These are phyloP conservation scores for Sphaerophoria rueppellii DNA, from an alignment of 2,888 invertebrate genomes.

Conservation along the genomic window DNA sequence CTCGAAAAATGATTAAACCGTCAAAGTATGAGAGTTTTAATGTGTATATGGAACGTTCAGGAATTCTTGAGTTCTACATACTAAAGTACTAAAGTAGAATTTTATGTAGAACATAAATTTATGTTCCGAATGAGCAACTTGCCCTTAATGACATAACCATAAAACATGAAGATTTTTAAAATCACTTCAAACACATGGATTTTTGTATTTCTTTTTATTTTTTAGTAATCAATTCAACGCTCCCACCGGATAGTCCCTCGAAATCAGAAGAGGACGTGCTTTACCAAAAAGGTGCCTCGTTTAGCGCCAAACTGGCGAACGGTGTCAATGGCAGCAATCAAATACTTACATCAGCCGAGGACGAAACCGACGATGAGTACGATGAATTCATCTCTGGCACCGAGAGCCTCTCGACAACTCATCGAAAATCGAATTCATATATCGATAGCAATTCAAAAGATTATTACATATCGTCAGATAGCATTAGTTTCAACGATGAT, in stretches of 20 bases:
- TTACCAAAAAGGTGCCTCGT: slow-evolving; percentile 90
- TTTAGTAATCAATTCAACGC: slow-evolving; percentile 89
- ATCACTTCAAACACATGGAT: no score
- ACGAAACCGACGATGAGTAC: slow-evolving; percentile 73
- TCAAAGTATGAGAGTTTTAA: no score
- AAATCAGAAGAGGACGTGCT: slow-evolving; percentile 87
- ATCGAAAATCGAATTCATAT: slow-evolving; percentile 60
- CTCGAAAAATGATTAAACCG: no score
- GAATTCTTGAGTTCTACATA: no score
- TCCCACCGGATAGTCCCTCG: slow-evolving; percentile 84
- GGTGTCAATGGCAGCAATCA: slow-evolving; percentile 74
- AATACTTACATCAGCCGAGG: slow-evolving; percentile 56
- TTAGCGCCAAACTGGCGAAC: slow-evolving; percentile 88
- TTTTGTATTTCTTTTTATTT: slow-evolving; percentile 75
- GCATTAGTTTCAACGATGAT: slow-evolving; percentile 78
- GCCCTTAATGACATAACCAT: no score
- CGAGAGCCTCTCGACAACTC: slow-evolving; percentile 42
- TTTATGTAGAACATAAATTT: no score
- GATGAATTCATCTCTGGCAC: slow-evolving; percentile 63
- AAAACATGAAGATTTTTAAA: no score
- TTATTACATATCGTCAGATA: slow-evolving; percentile 82
- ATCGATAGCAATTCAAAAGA: slow-evolving; percentile 79
- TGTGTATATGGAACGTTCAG: no score
- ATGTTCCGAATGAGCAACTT: no score
- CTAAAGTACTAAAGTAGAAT: no score